Conservation (phyloP, 92 coral and sea anemone genomes). For the Anthopleura xanthogrammica region DNA sequence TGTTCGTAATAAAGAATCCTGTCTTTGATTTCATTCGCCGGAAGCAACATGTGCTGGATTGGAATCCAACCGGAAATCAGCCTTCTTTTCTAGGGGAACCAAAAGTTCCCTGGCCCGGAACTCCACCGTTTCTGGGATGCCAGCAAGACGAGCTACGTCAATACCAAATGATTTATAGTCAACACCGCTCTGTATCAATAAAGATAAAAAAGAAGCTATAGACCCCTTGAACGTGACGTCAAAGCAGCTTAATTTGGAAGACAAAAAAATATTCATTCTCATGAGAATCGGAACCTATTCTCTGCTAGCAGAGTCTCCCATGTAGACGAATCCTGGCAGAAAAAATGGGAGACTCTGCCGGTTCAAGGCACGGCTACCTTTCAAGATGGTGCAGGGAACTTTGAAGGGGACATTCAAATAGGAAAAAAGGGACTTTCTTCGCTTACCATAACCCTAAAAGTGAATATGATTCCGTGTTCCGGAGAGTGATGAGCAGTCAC, state of each 20-base stretch:
- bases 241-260: too few species aligned
- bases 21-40: background rate
- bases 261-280: too few species aligned
- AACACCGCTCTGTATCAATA: conserved; percentile 53
- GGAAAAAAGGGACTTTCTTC: too few species aligned
- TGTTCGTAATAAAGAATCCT: too few species aligned
- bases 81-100: conserved; percentile 48
- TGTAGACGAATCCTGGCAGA: too few species aligned
- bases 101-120: conserved; percentile 67
- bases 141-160: conserved; percentile 82
- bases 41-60: background rate
- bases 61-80: conserved; percentile 14
- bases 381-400: background rate
- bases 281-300: too few species aligned
- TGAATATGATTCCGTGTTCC: conserved; percentile 68
- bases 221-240: too few species aligned
- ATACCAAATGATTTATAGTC: conserved; percentile 74
- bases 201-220: background rate
- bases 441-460: conserved; percentile 71
- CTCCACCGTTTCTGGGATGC: conserved; percentile 66
- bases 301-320: too few species aligned
- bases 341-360: too few species aligned
- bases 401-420: too few species aligned
- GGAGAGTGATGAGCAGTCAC: conserved; percentile 62
- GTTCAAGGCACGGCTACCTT: too few species aligned